phyloP scores from a whole-genome alignment of 1,140 invertebrate genomes.

The Temnothorax curvispinosus region DNA sequence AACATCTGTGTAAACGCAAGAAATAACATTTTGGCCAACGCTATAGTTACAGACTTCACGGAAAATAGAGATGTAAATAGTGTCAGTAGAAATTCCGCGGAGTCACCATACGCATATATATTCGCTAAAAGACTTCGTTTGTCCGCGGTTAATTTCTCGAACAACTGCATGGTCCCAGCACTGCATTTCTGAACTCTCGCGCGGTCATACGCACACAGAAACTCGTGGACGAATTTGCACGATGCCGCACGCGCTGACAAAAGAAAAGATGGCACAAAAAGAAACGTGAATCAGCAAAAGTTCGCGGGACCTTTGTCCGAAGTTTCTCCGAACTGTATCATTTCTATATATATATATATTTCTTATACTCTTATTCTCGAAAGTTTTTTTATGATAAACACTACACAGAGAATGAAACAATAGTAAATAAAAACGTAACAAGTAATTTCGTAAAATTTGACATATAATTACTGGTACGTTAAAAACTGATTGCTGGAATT shows the following conservation, averaged over 20 bases:
- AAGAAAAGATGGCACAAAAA: conserved; percentile 7
- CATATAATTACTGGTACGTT: not conserved
- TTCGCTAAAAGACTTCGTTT: not conserved
- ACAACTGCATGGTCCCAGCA: not conserved
- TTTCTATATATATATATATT: not conserved
- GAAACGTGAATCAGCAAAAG: conserved; percentile 5
- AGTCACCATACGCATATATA: not conserved
- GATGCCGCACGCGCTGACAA: not conserved
- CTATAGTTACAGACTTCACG: not conserved
- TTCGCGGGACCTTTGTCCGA: not conserved
- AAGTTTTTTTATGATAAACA: not conserved
- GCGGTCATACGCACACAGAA: not conserved
- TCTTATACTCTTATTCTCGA: not conserved
- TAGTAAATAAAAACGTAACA: not conserved
- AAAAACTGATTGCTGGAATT: not conserved
- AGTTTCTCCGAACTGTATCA: not conserved
- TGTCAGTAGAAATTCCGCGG: conserved; percentile 2
- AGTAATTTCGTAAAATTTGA: not conserved
- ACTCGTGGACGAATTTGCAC: not conserved
- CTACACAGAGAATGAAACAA: not conserved
- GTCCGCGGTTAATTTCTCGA: not conserved
- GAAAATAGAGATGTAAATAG: conserved; percentile 22
- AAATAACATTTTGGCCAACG: conserved; percentile 1
- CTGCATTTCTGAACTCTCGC: not conserved
- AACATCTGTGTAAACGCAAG: not conserved